phyloP scores from a whole-genome alignment of 2,888 invertebrate species.

The Ormyrus pomaceus region DNA sequence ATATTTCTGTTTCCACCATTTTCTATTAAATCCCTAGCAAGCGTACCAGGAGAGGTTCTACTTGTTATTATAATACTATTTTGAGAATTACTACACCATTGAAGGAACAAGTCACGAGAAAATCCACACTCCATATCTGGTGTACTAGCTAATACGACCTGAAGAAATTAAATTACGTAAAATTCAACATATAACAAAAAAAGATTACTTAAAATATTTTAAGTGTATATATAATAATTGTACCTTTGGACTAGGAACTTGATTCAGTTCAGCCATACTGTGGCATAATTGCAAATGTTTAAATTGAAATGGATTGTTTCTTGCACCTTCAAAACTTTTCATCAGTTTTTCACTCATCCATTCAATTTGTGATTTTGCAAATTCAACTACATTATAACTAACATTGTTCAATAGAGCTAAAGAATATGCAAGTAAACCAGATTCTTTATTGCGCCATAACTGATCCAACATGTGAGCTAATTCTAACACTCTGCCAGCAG shows the following conservation, averaged over 20 bases:
- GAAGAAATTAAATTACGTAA: slow-evolving; percentile 7
- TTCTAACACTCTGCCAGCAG: slow-evolving; percentile 97
- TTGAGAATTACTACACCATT: slow-evolving; percentile 94
- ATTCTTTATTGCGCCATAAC: slow-evolving; percentile 95
- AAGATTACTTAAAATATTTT: neutral
- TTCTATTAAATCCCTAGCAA: slow-evolving; percentile 87
- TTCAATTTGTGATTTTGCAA: slow-evolving; percentile 99
- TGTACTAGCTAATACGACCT: slow-evolving; percentile 95
- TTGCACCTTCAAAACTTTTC: slow-evolving; percentile 91
- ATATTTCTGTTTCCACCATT: slow-evolving; percentile 85
- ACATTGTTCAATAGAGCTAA: slow-evolving; percentile 96
- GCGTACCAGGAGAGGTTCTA: slow-evolving; percentile 88
- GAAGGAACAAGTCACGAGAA: slow-evolving; percentile 93
- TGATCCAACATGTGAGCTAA: slow-evolving; percentile 97
- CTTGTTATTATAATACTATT: slow-evolving; percentile 97
- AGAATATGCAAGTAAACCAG: slow-evolving; percentile 95
- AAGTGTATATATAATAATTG: neutral
- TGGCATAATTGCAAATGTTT: slow-evolving; percentile 96
- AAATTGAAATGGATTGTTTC: slow-evolving; percentile 97
- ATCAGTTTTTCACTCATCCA: slow-evolving; percentile 99
- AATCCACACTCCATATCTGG: slow-evolving; percentile 97
- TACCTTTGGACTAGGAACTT: slow-evolving; percentile 92
- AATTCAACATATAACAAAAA: neutral
- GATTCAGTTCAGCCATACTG: slow-evolving; percentile 88
- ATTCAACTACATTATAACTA: slow-evolving; percentile 98